A percentile compares a stretch with the other conserved stretches of the same genome.
These are phyloP conservation scores for Lepidostoma basale DNA, from an alignment of 1,140 invertebrate genomes.

Conservation along the genomic window DNA sequence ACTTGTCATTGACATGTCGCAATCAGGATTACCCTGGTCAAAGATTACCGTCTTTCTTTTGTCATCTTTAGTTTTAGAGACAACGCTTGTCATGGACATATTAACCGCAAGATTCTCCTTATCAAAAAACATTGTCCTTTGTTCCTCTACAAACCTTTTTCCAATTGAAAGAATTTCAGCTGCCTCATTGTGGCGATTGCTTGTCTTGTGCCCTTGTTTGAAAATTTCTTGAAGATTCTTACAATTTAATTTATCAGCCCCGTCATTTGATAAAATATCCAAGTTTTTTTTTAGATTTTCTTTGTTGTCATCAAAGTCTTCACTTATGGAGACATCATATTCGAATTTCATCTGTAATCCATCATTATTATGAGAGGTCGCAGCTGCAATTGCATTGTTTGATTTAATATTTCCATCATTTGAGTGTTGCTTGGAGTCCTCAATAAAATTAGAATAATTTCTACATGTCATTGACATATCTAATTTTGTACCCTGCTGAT, in stretches of 20 bases:
- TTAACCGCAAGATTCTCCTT: too few relatives aligned
- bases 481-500: neutral
- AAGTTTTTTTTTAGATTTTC: neutral
- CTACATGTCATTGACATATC: neutral
- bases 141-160: too few relatives aligned
- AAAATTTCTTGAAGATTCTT: too few relatives aligned
- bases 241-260: too few relatives aligned
- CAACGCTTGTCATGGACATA: neutral
- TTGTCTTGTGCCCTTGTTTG: too few relatives aligned
- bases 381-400: neutral
- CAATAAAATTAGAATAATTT: neutral
- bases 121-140: too few relatives aligned
- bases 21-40: neutral
- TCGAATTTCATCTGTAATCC: neutral
- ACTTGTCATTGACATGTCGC: constrained; percentile 27
- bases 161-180: too few relatives aligned
- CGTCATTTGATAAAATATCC: neutral
- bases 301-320: neutral
- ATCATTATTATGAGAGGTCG: neutral
- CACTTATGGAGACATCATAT: neutral
- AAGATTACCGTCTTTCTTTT: constrained; percentile 23
- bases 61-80: neutral
- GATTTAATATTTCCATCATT: neutral
- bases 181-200: too few relatives aligned
- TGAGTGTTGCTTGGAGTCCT: neutral